Conservation (phyloP, 2,797 vertebrate species). For the Serranus cabrilla region DNA sequence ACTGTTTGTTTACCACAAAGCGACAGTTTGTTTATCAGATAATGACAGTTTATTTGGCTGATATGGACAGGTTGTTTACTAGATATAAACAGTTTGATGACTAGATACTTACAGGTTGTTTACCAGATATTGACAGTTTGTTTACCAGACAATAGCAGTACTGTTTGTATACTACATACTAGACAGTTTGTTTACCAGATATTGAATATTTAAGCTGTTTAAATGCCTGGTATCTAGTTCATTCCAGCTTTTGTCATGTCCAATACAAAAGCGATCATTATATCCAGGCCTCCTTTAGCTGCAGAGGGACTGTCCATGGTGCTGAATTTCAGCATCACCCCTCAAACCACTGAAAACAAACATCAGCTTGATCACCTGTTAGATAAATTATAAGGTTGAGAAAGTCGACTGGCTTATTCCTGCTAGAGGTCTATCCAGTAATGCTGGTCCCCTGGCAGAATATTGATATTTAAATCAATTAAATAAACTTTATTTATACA, state of each 20-base stretch:
- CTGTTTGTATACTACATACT: too few species aligned
- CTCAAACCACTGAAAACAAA: neutral
- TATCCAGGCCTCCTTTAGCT: neutral
- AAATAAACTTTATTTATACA: too few species aligned
- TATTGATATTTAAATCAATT: neutral
- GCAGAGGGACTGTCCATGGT: slow-evolving; percentile 52
- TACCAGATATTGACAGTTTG: too few species aligned
- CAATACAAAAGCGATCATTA: neutral
- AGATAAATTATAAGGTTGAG: neutral
- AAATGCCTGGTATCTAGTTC: neutral
- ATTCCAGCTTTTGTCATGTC: slow-evolving; percentile 8
- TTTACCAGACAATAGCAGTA: too few species aligned
- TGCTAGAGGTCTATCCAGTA: too few species aligned
- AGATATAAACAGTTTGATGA: too few species aligned
- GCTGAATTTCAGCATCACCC: slow-evolving; percentile 33
- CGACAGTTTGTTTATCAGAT: too few species aligned
- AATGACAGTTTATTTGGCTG: too few species aligned
- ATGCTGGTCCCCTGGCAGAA: neutral
- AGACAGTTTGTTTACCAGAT: neutral
- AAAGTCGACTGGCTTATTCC: neutral
- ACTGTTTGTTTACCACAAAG: too few species aligned
- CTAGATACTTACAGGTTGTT: too few species aligned
- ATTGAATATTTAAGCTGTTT: too few species aligned
- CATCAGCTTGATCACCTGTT: neutral
- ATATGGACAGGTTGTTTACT: too few species aligned